phyloP scores from a whole-genome alignment of 2,113 vertebrate genomes.

The Dasyprocta punctata region DNA sequence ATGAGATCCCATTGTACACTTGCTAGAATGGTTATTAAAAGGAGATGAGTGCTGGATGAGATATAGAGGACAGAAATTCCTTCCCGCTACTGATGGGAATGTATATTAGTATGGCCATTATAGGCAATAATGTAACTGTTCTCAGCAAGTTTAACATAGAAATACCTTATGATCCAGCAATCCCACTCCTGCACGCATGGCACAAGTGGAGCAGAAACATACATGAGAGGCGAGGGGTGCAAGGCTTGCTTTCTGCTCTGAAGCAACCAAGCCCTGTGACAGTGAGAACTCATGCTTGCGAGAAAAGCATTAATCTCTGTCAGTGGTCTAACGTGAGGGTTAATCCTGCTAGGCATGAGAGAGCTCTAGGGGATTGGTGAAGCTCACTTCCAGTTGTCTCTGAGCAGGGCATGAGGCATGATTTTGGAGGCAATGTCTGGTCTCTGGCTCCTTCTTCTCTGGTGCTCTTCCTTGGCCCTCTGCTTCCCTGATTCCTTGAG shows the following conservation, averaged over 20 bases:
- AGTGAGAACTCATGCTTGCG: no score
- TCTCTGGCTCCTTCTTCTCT: background rate
- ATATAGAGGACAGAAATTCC: background rate
- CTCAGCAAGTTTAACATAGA: background rate
- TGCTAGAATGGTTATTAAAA: background rate
- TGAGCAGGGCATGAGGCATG: background rate
- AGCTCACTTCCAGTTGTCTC: background rate
- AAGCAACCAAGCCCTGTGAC: background rate
- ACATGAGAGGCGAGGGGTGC: background rate
- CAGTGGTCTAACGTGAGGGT: background rate
- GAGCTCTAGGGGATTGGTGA: background rate
- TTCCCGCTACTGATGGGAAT: background rate
- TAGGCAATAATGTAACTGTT: background rate
- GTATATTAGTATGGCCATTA: background rate
- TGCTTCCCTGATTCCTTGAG: background rate
- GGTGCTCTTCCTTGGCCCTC: background rate
- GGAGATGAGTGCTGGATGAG: background rate
- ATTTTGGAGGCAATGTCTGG: background rate
- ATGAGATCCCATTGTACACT: background rate
- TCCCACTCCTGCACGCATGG: background rate
- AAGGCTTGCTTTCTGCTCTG: background rate
- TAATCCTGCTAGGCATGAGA: background rate
- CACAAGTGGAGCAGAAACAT: background rate
- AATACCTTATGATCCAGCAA: no score
- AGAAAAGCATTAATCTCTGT: background rate